These are phyloP conservation scores for Calliphora vomitoria DNA, from an alignment of 2,888 invertebrate species.

Conservation along the genomic window DNA sequence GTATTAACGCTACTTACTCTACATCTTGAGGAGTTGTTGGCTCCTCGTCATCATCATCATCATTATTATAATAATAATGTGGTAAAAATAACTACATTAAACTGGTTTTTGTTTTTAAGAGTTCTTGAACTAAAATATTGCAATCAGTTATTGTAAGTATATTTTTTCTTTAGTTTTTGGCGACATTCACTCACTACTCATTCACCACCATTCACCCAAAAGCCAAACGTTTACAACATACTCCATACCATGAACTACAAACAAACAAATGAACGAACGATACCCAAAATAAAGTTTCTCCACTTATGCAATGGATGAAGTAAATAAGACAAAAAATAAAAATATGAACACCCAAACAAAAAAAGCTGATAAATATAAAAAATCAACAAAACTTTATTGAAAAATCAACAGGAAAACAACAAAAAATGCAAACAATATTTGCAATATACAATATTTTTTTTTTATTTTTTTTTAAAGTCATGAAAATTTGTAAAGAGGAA, in stretches of 20 bases:
- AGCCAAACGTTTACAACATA: slow-evolving; percentile 15
- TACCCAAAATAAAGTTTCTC: slow-evolving; percentile 66
- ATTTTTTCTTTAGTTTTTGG: slow-evolving; percentile 24
- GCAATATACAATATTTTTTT: slow-evolving; percentile 9
- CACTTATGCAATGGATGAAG: slow-evolving; percentile 67
- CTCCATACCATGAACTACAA: slow-evolving; percentile 4
- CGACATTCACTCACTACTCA: slow-evolving; percentile 57
- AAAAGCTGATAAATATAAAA: slow-evolving; percentile 25
- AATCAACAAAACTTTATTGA: slow-evolving; percentile 29
- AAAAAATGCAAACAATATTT: slow-evolving; percentile 27
- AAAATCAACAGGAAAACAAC: slow-evolving; percentile 42
- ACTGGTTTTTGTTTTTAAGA: slow-evolving; percentile 48
- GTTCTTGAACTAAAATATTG: slow-evolving; percentile 64
- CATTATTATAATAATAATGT: not conserved
- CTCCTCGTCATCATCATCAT: slow-evolving; percentile 15
- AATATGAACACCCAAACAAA: slow-evolving; percentile 21
- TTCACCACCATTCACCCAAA: slow-evolving; percentile 14
- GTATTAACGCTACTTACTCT: not conserved
- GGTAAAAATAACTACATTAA: not conserved
- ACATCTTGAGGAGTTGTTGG: not conserved
- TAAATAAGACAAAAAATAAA: slow-evolving; percentile 47
- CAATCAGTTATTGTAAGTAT: slow-evolving; percentile 42
- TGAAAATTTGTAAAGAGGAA: slow-evolving; percentile 11
- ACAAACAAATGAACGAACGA: slow-evolving; percentile 29
- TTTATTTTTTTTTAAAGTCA: too few relatives aligned